Percentiles rank a stretch among this genome's conserved stretches.
Evolutionary conservation across 2,113 vertebrate genomes (phyloP).

Genomic region (Atrichornis clamosus): DNA sequence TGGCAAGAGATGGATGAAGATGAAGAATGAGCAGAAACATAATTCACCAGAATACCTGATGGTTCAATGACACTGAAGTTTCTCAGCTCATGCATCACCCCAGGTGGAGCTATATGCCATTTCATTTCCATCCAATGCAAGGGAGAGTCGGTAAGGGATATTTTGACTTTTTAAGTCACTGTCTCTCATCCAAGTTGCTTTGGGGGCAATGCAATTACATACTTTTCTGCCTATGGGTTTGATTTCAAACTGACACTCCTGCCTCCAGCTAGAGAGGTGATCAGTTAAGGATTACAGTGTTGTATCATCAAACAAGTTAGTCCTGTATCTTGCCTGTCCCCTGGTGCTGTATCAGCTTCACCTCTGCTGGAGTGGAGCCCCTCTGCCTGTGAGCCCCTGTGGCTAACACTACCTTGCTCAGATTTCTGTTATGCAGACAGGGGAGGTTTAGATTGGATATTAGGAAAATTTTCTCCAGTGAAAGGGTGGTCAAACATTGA

Average conservation of each 20-base stretch:
- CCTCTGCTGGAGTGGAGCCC: background rate
- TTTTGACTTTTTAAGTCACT: background rate
- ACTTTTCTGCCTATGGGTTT: background rate
- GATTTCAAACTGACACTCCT: background rate
- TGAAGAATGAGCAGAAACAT: background rate
- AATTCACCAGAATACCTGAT: background rate
- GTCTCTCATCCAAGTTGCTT: background rate
- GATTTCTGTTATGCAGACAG: background rate
- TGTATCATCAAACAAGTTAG: background rate
- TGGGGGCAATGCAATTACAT: background rate
- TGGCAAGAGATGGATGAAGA: background rate
- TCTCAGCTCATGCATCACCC: background rate
- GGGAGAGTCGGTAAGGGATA: background rate
- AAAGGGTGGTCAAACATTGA: background rate
- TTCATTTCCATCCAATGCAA: background rate
- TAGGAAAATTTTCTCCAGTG: background rate
- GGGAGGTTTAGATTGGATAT: background rate
- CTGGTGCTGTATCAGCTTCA: background rate
- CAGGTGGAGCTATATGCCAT: background rate
- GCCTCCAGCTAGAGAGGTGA: background rate
- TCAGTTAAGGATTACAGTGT: background rate
- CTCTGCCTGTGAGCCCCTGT: background rate
- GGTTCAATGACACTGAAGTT: background rate
- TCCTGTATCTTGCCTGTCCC: background rate
- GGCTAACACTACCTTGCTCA: background rate